Percentiles rank a stretch among this genome's conserved stretches.
Evolutionary conservation across 1,140 invertebrate genomes (phyloP).

Genomic region (Drosophila gunungcola): DNA sequence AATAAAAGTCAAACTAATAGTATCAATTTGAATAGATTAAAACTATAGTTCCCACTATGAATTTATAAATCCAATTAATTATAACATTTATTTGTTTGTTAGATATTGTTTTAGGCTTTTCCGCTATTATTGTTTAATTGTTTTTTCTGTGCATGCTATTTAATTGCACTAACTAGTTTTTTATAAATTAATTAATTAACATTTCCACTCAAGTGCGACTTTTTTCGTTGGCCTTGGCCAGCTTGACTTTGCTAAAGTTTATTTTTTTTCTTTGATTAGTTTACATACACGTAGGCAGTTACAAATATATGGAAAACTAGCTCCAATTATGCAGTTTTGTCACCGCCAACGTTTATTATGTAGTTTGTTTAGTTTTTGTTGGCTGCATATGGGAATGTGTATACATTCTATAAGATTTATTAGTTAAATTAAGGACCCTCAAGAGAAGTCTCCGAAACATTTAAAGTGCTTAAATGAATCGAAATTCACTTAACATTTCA

Average conservation of each 20-base stretch:
- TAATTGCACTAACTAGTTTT: slow-evolving; percentile 47
- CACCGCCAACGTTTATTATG: slow-evolving; percentile 42
- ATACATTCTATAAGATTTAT: slow-evolving; percentile 3
- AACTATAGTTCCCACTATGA: too few relatives aligned
- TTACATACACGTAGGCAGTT: slow-evolving; percentile 26
- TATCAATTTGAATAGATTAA: too few relatives aligned
- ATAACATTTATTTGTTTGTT: background rate
- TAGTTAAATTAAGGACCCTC: background rate
- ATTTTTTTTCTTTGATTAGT: slow-evolving; percentile 19
- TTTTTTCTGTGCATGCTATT: slow-evolving; percentile 9
- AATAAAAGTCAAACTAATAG: too few relatives aligned
- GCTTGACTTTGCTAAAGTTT: slow-evolving; percentile 30
- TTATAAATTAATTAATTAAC: slow-evolving; percentile 72
- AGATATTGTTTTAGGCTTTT: slow-evolving; percentile 11
- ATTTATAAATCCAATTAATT: background rate
- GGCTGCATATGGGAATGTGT: slow-evolving; percentile 1
- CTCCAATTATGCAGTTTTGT: slow-evolving; percentile 42
- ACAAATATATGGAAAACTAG: slow-evolving; percentile 49
- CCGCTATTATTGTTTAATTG: background rate
- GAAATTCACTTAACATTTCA: slow-evolving; percentile 27
- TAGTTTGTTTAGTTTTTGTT: slow-evolving; percentile 22
- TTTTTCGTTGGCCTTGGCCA: slow-evolving; percentile 47
- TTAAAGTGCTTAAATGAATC: background rate
- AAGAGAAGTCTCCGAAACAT: slow-evolving; percentile 5
- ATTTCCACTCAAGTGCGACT: slow-evolving; percentile 59